phyloP scores from a whole-genome alignment of 1,140 invertebrate genomes.

The Oreohelix idahoensis region DNA sequence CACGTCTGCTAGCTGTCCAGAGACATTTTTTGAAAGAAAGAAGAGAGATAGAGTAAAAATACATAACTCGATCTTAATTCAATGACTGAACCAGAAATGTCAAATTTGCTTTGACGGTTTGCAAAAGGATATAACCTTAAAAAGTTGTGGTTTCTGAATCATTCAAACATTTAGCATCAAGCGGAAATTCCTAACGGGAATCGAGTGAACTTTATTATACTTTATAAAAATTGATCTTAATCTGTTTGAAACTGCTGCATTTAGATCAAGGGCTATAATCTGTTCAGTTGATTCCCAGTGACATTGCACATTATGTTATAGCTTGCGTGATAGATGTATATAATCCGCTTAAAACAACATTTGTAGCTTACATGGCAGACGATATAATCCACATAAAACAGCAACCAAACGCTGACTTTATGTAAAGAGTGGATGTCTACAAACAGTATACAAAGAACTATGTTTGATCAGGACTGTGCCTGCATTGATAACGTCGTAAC shows the following conservation, averaged over 20 bases:
- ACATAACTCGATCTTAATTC: background rate
- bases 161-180: background rate
- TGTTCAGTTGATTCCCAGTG: background rate
- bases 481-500: too few relatives aligned
- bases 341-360: too few relatives aligned
- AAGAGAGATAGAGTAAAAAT: background rate
- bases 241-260: background rate
- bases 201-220: background rate
- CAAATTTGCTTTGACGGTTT: background rate
- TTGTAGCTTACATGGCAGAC: too few relatives aligned
- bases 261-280: background rate
- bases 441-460: too few relatives aligned
- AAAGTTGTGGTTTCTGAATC: background rate
- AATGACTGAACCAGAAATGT: background rate
- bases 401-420: too few relatives aligned
- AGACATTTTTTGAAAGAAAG: background rate
- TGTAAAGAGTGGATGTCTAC: too few relatives aligned
- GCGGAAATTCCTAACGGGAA: background rate
- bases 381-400: too few relatives aligned
- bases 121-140: background rate
- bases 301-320: background rate
- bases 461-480: too few relatives aligned
- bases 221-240: background rate
- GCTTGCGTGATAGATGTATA: too few relatives aligned
- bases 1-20: background rate